Evolutionary conservation across 2,797 vertebrate species (phyloP), one percentile per base, ranked within the genome.

Genomic region (Malurus splendens): DNA sequence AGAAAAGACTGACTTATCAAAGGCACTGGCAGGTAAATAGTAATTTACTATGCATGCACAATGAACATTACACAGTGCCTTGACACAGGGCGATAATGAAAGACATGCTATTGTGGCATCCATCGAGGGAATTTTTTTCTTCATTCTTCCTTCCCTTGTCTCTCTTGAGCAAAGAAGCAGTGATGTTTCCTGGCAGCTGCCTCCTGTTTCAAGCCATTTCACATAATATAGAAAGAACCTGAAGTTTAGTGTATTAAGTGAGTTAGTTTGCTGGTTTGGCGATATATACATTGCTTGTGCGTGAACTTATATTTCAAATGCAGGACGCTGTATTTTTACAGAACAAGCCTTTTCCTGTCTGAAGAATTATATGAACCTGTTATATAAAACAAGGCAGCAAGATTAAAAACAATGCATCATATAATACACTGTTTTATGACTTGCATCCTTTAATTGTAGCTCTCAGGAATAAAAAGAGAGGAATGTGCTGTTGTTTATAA

Each of bases 11-110:
- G 96, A 97, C 98, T 98, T 98, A 98, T 98, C 98, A 98, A 97
- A 98, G 97, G 96, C 97, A 84, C 95, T 97, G 97, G 97, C 98
- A 98, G 98, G 98, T 98, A 98, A 98, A 98, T 97, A 98, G 97
- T 98, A 97, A 98, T 98, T 98, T 98, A 98, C 97, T 98, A 98
- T 98, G 98, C 97, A 97, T 98, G 97, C 97, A 98, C 97, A 98
- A 98, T 98, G 97, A 98, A 97, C 95, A 96, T 97, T 97, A 98
- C 97, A 97, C 95, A 90, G 97, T 96, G 97, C 97, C 97, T 97
- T 97, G 98, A 98, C 98, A 98, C 96, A 36, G 96, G 96, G 97
- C 94, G 96, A 98, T 98, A 98, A 98, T 98, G 98, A 98, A 98
- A 98, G 98, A 95, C 97, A 96, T 95, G 96, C 97, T 97, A 97